Evolutionary conservation across 2,113 vertebrate species (phyloP), one percentile per base, ranked within the genome.

Genomic region (Opisthocomus hoazin): DNA sequence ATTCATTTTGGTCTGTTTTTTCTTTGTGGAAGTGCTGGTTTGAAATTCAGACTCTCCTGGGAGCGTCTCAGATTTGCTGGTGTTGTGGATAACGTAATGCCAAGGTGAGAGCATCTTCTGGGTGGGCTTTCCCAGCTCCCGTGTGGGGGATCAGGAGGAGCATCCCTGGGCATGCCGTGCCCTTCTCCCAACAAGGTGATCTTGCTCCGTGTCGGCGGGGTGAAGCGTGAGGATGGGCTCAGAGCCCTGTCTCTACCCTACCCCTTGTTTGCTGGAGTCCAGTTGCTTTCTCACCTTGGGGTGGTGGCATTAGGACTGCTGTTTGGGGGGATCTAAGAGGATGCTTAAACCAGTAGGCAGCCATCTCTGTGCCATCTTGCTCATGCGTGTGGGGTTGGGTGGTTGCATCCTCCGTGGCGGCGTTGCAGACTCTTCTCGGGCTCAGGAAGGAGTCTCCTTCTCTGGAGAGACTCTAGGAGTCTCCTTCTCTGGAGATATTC

Each of bases 311-410:
- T 37, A 57, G 43, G 50, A 45, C 14, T 1, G 2, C 14, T 23
- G 12, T 24, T 32, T 34, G 8, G 15, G 10, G 10, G 7, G 2
- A 2, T 81, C 22, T 50, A 39, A 73, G 15, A 78, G 17, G 46
- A 37, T 63, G 29, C 46, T 87, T 64, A 41, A 69, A 65, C 9
- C 53, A 50, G 34, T 23, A 41, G 11, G 58, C 15, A 21, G 29
- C 48, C 1, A 1, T 19, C 48, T 76, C 26, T 2, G 0, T 14
- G 36, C 13, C 7, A 5, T 2, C 68, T 85, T 43, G 7, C 32
- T 48, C 36, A 2, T 10, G 27, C 0, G 0, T n/a, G 2, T 29
- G 65, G 37, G 15, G 5, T 63, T 91, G 46, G n/a, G 12, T 60
- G 57, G 10, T 39, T 61, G 46, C 57, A 68, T 46, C 61, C 46